Conservation (phyloP, 2,888 invertebrate species). For the Diaphora mendica region DNA sequence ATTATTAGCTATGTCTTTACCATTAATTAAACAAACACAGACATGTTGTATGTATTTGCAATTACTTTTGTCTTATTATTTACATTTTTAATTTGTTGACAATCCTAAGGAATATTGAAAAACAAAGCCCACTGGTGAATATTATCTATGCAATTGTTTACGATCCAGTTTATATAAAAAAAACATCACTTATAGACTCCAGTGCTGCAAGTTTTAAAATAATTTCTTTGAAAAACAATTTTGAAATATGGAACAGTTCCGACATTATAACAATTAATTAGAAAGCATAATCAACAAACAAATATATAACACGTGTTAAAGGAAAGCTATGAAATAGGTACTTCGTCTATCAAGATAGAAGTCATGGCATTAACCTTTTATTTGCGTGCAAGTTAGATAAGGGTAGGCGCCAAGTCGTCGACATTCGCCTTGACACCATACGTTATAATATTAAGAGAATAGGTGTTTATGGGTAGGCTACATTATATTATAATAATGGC, state of each 20-base stretch:
- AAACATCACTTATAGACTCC: too few relatives aligned
- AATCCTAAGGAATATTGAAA: not conserved
- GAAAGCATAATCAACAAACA: too few relatives aligned
- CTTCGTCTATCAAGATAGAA: not conserved
- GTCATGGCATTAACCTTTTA: conserved; percentile 3
- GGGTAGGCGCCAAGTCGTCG: conserved; percentile 45
- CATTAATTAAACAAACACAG: too few relatives aligned
- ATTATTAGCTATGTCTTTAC: too few relatives aligned
- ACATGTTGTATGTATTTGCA: too few relatives aligned
- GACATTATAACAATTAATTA: too few relatives aligned
- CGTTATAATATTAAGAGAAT: conserved; percentile 28
- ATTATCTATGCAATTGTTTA: not conserved
- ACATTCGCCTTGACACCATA: conserved; percentile 57
- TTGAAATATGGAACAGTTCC: too few relatives aligned
- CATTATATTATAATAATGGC: conserved; percentile 21
- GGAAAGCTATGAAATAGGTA: not conserved
- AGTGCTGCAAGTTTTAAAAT: not conserved
- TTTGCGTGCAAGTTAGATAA: conserved; percentile 42
- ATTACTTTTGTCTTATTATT: too few relatives aligned
- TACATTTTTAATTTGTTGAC: not conserved
- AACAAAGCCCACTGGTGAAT: not conserved
- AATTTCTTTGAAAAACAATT: too few relatives aligned
- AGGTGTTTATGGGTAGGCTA: conserved; percentile 13
- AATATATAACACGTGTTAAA: not conserved
- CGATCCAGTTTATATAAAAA: not conserved